These are phyloP conservation scores for Poeciliopsis turrubarensis DNA, from an alignment of 2,113 vertebrate genomes.

Conservation along the genomic window DNA sequence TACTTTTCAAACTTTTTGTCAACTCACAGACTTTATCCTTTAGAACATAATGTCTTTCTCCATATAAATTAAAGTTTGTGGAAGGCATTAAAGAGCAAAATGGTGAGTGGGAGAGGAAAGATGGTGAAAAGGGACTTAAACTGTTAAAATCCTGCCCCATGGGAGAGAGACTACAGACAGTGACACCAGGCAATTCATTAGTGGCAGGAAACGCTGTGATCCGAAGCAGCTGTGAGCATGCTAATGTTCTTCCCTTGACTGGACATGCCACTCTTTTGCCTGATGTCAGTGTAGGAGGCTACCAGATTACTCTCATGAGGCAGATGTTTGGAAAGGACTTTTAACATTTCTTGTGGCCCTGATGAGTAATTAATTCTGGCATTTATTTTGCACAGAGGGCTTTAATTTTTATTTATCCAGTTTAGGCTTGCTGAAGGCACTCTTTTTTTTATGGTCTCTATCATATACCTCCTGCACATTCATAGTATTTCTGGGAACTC, in stretches of 20 bases:
- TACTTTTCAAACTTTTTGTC: background rate
- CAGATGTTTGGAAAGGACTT: conserved; percentile 50
- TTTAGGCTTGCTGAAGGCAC: background rate
- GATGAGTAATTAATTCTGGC: conserved; percentile 28
- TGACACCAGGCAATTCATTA: conserved; percentile 60
- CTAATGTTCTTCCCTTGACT: conserved; percentile 57
- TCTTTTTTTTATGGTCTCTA: no score
- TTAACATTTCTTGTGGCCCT: conserved; percentile 13
- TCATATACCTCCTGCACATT: background rate
- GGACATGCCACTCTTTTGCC: conserved; percentile 60
- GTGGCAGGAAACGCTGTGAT: conserved; percentile 56
- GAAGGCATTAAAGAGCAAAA: conserved; percentile 38
- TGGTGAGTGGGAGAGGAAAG: conserved; percentile 14
- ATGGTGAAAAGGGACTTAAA: background rate
- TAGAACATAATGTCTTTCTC: conserved; percentile 35
- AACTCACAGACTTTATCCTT: conserved; percentile 48
- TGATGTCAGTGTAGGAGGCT: conserved; percentile 18
- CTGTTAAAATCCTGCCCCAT: conserved; percentile 19
- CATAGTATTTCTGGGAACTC: background rate
- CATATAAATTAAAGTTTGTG: conserved; percentile 61
- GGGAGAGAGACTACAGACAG: conserved; percentile 17
- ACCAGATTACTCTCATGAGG: conserved; percentile 42
- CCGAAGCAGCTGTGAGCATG: conserved; percentile 54
- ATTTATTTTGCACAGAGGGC: conserved; percentile 1
- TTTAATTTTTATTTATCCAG: background rate